These are phyloP conservation scores for Halictus ligatus DNA, from an alignment of 2,888 invertebrate genomes.

Conservation along the genomic window DNA sequence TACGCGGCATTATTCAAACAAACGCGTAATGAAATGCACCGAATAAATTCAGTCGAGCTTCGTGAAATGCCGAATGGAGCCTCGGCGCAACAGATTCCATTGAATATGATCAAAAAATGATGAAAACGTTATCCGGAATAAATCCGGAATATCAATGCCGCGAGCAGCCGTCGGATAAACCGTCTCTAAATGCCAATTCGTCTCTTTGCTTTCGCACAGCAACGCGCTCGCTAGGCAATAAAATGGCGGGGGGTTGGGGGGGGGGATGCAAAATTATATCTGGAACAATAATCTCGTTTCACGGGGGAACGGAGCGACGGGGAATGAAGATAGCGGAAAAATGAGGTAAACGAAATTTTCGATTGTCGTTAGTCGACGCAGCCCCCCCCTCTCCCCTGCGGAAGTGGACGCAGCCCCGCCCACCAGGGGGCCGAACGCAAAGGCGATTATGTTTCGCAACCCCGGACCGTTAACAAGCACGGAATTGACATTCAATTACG, in stretches of 20 bases:
- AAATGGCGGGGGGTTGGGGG: neutral
- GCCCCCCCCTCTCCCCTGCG: neutral
- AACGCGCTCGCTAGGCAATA: neutral
- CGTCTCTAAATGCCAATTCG: neutral
- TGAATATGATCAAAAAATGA: neutral
- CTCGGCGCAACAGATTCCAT: neutral
- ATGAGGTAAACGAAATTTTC: neutral
- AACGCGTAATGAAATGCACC: neutral
- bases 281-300: neutral
- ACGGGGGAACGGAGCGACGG: neutral
- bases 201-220: neutral
- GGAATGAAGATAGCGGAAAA: neutral
- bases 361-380: neutral
- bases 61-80: neutral
- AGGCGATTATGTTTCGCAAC: constrained; percentile 22
- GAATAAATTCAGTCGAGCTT: neutral
- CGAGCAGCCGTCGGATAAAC: neutral
- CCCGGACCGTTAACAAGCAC: constrained; percentile 33
- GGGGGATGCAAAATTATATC: neutral
- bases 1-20: neutral
- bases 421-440: neutral
- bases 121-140: neutral
- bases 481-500: constrained; percentile 52
- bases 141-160: neutral
- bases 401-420: neutral